phyloP scores from a whole-genome alignment of 2,888 invertebrate genomes.

The Dolichomitus sp. region DNA sequence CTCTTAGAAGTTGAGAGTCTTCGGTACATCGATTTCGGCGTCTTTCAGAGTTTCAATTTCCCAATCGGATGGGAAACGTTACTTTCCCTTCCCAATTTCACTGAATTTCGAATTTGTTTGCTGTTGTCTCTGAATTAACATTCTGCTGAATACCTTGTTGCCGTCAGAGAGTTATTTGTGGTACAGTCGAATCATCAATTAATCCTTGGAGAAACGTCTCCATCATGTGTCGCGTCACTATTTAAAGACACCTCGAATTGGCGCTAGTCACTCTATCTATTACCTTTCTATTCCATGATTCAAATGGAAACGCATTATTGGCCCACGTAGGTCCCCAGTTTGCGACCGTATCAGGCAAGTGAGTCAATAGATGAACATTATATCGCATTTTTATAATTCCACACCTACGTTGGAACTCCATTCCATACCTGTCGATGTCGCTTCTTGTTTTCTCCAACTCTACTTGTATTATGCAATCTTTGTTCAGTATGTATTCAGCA shows the following conservation, averaged over 20 bases:
- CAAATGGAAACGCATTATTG: slow-evolving; percentile 32
- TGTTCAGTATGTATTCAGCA: slow-evolving; percentile 45
- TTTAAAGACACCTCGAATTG: not conserved
- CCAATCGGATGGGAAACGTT: not conserved
- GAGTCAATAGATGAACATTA: slow-evolving; percentile 35
- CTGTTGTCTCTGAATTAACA: not conserved
- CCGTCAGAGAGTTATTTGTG: not conserved
- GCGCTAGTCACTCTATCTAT: slow-evolving; percentile 7
- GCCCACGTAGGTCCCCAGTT: slow-evolving; percentile 43
- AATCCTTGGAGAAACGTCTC: not conserved
- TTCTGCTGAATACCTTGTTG: not conserved
- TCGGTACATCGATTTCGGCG: not conserved
- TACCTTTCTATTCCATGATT: slow-evolving; percentile 30
- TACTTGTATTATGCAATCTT: slow-evolving; percentile 31
- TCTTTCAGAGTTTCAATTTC: not conserved
- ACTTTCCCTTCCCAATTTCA: not conserved
- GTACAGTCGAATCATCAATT: not conserved
- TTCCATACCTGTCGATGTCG: slow-evolving; percentile 13
- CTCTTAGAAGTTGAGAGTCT: not conserved
- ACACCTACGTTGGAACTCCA: slow-evolving; percentile 20
- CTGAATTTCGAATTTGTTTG: not conserved
- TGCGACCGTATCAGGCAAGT: slow-evolving; percentile 33
- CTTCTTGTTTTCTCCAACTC: slow-evolving; percentile 10
- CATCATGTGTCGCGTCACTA: not conserved
- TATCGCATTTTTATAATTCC: slow-evolving; percentile 24